Base-by-base conservation (phyloP, 2,113 vertebrate genomes). In the Peromyscus polionotus region DNA sequence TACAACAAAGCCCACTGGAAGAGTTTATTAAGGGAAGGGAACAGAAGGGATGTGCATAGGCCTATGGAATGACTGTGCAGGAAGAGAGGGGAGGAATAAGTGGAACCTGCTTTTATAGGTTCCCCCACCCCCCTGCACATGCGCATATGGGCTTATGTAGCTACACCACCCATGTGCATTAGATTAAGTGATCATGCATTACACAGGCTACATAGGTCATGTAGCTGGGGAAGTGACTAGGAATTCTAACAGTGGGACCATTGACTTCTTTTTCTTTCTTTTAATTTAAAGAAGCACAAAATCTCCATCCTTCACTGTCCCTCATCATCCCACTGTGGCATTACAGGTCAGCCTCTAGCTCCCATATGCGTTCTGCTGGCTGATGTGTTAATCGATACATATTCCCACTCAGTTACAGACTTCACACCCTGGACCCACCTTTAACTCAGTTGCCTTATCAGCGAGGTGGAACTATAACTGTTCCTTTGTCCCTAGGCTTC, bases 201-300 rank as follows among this genome's bases (percentile, higher is more conserved):
- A 12, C 54, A 54, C 12, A 12, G 54, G 14, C 13, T 54, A 54
- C 54, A 54, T 54, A 54, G 54, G 54, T 54, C 54, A 54, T 54
- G 54, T 54, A 54, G 12, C 54, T 54, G 54, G 54, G 54, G 54
- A 14, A 54, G 12, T 54, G 54, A 14, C 54, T 14, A 54, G 54
- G 54, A 54, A 54, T 54, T 54, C 54, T 54, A 54, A 54, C 13
- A 39, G 68, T 5, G 59, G 73, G 80, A 24, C n/a, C 31, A 10
- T 79, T 88, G 22, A 67, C 85, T 45, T 54, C 57, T 68, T 31
- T 45, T 39, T 31, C n/a, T 86, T 95, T 90, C 5, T 73, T 93
- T 93, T 61, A 75, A 73, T 75, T 94, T 88, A 89, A 75, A 91
- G 86, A 42, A 57, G 61, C 39, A 79, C 36, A 79, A 59, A 12